Evolutionary conservation across 2,797 vertebrate species (phyloP), one percentile per base, ranked within the genome.

Genomic region (Microchirus variegatus): DNA sequence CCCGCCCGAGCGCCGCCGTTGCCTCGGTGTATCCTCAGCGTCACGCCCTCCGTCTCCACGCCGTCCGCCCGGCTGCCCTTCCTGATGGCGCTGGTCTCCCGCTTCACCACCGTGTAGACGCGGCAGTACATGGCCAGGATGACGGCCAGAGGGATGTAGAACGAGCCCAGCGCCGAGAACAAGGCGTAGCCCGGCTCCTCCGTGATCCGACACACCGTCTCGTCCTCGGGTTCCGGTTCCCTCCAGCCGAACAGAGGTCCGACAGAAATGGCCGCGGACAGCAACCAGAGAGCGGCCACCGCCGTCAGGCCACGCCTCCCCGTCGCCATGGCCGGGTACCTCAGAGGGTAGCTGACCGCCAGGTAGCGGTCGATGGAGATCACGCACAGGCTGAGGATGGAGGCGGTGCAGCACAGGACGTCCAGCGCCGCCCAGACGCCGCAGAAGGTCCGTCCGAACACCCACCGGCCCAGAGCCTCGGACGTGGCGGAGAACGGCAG

Each of bases 1-100:
- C 40, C 80, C 0, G n/a, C 37, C 31, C 73, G 70, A 35, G 73
- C 38, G 2, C 81, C 38, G 0, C 81, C 38, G 0, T 84, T 89
- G 1, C 91, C 94, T 3, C 95, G 89, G 77, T 99, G 97, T 48
- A 98, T 96, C 57, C 97, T 92, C 15, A 98, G 92, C 0, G 87
- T 95, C 75, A 96, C 96, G 18, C 93, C 93, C 35, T 95, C 95
- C 0, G 91, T 90, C n/a, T 75, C 91, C 0, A 94, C 90, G 1
- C 73, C 93, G 35, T 94, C 93, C 0, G 86, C 94, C 84, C 94
- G 93, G 38, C 90, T 83, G 38, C 95, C 93, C 0, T 87, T 90
- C 19, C 67, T 81, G 2, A 87, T 68, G 18, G 77, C 76, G 37
- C 66, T 70, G 0, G 78, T 89, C 60, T 90, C 84, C 31, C 77